Base-by-base conservation (phyloP, 2,113 vertebrate species). In the Clarias gariepinus region DNA sequence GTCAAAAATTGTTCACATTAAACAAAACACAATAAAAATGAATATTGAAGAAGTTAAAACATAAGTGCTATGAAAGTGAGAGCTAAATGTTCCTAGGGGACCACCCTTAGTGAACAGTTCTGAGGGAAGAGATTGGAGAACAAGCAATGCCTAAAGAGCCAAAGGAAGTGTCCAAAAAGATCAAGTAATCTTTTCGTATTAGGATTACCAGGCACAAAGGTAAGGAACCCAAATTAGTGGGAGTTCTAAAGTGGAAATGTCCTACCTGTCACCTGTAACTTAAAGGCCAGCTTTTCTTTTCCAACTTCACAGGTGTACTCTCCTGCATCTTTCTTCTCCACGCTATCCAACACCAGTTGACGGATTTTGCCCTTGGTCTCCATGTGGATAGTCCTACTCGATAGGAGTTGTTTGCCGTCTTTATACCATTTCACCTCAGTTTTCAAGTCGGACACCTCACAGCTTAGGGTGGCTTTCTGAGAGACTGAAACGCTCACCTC, bases 391-490 rank as follows among this genome's bases (percentile, higher is more conserved):
- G 93, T 92, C 69, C 91, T 95, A 66, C 92, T 95, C 58, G 95
- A 77, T 19, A 69, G 79, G 10, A 97, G 89, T 77, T 91, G 90
- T 33, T 91, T 97, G 33, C 96, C 95, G 0, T 96, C 95, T 85
- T 96, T 97, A 92, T 92, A 96, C 97, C 96, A 97, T 30, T 94
- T 96, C 60, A 96, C 96, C 57, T 96, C 93, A 0, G 93, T 95
- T 30, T 93, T 82, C 1, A 88, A 90, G 85, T 97, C 91, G 30
- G 92, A 92, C 25, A 97, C 94, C 87, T 97, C 95, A 8, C 96
- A 97, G 92, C 90, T 91, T 53, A 97, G 88, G 0, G 87, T 92
- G 58, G 94, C 89, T 15, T 92, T 96, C 91, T 95, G 92, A 8
- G 92, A 93, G 33, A 92, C 41, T 58, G 82, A 78, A 0, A 92